These are phyloP conservation scores for Spondyliosoma cantharus DNA, from an alignment of 2,797 vertebrate species.

Conservation along the genomic window DNA sequence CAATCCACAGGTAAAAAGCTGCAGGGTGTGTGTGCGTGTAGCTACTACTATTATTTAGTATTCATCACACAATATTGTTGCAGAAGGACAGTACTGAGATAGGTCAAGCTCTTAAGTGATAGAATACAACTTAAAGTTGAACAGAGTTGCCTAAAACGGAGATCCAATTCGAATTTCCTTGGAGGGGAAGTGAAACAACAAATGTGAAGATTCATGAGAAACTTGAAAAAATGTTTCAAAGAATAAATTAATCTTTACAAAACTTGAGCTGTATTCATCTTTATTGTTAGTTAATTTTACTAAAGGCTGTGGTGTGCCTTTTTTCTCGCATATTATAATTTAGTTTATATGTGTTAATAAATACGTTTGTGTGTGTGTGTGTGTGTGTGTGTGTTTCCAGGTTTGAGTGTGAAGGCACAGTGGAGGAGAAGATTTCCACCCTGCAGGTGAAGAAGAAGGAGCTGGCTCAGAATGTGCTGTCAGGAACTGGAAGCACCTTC, in stretches of 20 bases:
- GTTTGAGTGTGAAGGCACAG: conserved; percentile 93
- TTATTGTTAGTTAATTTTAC: background rate
- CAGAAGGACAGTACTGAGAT: background rate
- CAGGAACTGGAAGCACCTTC: conserved; percentile 86
- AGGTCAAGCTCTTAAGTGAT: background rate
- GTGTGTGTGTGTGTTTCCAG: conserved; percentile 71
- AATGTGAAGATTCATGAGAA: background rate
- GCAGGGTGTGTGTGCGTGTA: background rate
- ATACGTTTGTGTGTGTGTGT: background rate
- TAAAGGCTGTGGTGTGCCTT: background rate
- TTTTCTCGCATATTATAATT: background rate
- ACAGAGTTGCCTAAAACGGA: background rate
- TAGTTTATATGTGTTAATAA: background rate
- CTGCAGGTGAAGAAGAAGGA: conserved; percentile 93
- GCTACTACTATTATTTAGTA: background rate
- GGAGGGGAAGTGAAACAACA: background rate
- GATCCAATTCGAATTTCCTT: background rate
- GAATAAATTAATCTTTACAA: background rate
- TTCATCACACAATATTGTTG: background rate
- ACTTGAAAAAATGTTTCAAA: background rate
- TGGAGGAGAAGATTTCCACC: conserved; percentile 94
- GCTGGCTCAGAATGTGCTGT: conserved; percentile 92
- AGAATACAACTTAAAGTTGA: background rate
- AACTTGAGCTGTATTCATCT: background rate
- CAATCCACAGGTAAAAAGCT: conserved; percentile 89